Evolutionary conservation across 64 coral and sea anemone species (phyloP).

Genomic region (Actinia tenebrosa): DNA sequence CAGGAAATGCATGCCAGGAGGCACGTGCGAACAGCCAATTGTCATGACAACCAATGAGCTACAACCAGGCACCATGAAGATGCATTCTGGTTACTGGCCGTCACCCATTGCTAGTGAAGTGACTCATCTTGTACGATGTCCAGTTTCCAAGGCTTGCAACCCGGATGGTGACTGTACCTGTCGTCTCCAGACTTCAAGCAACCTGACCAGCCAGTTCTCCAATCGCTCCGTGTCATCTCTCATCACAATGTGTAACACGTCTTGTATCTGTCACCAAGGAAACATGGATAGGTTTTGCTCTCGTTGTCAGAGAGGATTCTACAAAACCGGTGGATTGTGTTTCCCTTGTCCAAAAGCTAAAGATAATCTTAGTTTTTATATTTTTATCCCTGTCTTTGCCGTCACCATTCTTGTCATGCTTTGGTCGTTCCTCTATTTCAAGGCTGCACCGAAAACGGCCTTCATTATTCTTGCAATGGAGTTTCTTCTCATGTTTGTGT

Average conservation of each 20-base stretch:
- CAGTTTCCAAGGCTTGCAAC: constrained; percentile 36
- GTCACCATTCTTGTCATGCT: constrained; percentile 28
- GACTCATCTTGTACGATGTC: constrained; percentile 40
- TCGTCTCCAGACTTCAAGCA: constrained; percentile 9
- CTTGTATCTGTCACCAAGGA: constrained; percentile 35
- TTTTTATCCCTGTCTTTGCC: constrained; percentile 36
- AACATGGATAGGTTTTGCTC: constrained; percentile 48
- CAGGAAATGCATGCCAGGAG: constrained; percentile 31
- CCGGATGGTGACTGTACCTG: constrained; percentile 22
- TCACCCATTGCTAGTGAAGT: constrained; percentile 23
- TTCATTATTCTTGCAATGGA: constrained; percentile 28
- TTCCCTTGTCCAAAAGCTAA: constrained; percentile 15
- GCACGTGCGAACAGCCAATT: not conserved
- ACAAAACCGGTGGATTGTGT: constrained; percentile 41
- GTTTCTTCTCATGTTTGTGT: constrained; percentile 28
- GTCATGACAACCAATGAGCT: not conserved
- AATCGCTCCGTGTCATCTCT: constrained; percentile 20
- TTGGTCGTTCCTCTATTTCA: constrained; percentile 23
- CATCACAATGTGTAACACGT: constrained; percentile 26
- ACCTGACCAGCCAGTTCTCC: not conserved
- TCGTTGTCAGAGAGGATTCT: constrained; percentile 46
- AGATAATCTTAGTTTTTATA: constrained; percentile 26
- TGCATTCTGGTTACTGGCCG: constrained; percentile 35
- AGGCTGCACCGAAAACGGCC: not conserved
- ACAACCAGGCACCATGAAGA: constrained; percentile 17